A percentile compares a stretch with the other conserved stretches of the same genome.
phyloP scores from a whole-genome alignment of 2,113 vertebrate genomes.

The Caranx ignobilis region DNA sequence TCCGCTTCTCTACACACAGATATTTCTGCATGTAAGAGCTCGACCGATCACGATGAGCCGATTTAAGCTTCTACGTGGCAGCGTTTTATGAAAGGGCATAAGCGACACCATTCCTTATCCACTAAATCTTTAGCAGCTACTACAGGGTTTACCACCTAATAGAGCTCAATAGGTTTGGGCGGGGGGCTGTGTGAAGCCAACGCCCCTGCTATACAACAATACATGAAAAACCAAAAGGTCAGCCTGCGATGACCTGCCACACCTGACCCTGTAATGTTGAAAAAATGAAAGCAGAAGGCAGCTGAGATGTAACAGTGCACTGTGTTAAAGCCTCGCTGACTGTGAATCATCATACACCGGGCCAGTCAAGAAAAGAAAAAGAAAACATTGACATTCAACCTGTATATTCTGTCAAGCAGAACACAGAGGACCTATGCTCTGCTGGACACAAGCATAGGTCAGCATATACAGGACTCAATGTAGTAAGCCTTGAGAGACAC shows the following conservation, averaged over 20 bases:
- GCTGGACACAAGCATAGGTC: conserved; percentile 1
- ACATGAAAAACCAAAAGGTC: conserved; percentile 25
- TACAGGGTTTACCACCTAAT: conserved; percentile 21
- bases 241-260: conserved; percentile 1
- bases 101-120: conserved; percentile 41
- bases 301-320: not conserved
- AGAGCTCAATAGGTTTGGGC: not conserved
- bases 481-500: not conserved
- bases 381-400: conserved; percentile 9
- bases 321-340: conserved; percentile 27
- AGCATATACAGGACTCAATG: conserved; percentile 14
- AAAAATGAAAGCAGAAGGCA: not conserved
- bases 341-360: conserved; percentile 18
- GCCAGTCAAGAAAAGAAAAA: conserved; percentile 24
- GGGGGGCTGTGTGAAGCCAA: not conserved
- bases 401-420: conserved; percentile 21
- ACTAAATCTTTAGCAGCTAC: conserved; percentile 14
- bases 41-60: conserved; percentile 28
- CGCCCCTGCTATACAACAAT: not conserved
- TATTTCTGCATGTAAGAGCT: conserved; percentile 50
- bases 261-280: not conserved
- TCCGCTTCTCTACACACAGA: not conserved
- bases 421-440: not conserved
- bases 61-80: conserved; percentile 29
- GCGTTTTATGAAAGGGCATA: conserved; percentile 47